Conservation (phyloP, 1,140 invertebrate species). For the Drosophila setifemur region DNA sequence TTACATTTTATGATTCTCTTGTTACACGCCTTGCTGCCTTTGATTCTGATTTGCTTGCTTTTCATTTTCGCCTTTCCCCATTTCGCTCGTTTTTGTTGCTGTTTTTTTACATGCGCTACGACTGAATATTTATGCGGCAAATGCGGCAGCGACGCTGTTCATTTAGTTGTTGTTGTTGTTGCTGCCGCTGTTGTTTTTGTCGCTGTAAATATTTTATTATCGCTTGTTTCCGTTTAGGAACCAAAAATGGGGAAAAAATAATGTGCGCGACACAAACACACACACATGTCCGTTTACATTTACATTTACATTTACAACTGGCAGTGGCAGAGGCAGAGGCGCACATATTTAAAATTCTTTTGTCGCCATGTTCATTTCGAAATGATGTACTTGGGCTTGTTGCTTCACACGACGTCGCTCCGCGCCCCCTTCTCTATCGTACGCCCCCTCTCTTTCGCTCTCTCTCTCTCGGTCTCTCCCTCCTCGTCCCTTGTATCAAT, state of each 20-base stretch:
- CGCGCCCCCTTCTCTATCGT: background rate
- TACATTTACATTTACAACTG: conserved; percentile 22
- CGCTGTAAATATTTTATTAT: conserved; percentile 79
- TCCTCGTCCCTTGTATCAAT: conserved; percentile 40
- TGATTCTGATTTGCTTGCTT: conserved; percentile 37
- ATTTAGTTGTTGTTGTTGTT: conserved; percentile 42
- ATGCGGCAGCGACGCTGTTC: conserved; percentile 7
- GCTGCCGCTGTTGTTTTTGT: conserved; percentile 29
- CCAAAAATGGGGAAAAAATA: conserved; percentile 62
- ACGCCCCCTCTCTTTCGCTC: background rate
- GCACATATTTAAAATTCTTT: conserved; percentile 76
- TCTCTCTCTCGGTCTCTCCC: background rate
- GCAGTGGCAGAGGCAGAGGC: background rate
- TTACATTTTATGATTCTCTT: conserved; percentile 64
- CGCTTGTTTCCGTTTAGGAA: conserved; percentile 80
- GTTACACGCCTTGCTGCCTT: conserved; percentile 70
- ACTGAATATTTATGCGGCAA: conserved; percentile 55
- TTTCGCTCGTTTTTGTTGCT: conserved; percentile 20
- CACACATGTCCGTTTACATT: background rate
- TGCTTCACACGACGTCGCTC: conserved; percentile 65
- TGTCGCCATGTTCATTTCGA: conserved; percentile 76
- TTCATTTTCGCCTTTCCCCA: conserved; percentile 9
- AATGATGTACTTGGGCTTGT: conserved; percentile 73
- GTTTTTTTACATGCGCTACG: conserved; percentile 31
- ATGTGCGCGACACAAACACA: conserved; percentile 30